phyloP scores from a whole-genome alignment of 2,797 vertebrate genomes.

The Paguma larvata region DNA sequence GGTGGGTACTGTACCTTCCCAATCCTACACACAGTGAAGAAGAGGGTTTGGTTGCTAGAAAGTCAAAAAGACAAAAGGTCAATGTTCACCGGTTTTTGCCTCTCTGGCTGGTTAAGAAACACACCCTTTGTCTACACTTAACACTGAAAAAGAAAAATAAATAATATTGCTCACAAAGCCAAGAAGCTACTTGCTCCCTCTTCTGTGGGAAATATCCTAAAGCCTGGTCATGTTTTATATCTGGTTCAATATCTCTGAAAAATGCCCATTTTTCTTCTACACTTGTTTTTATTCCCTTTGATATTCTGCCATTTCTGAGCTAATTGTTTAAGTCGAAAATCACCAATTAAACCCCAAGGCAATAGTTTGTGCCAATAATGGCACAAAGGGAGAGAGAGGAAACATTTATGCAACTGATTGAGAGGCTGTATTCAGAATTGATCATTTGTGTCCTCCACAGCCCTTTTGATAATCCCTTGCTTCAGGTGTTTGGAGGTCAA shows the following conservation, averaged over 20 bases:
- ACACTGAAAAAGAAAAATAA: not conserved
- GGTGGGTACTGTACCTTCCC: not conserved
- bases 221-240: not conserved
- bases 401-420: not conserved
- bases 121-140: not conserved
- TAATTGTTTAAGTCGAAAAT: not conserved
- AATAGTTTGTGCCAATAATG: no score
- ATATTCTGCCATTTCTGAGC: not conserved
- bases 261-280: not conserved
- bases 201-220: not conserved
- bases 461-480: not conserved
- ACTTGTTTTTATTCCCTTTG: not conserved
- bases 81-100: not conserved
- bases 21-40: not conserved
- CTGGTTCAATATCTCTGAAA: not conserved
- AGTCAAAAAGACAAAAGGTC: not conserved
- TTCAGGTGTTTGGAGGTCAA: not conserved
- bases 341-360: not conserved
- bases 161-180: not conserved
- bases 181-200: not conserved
- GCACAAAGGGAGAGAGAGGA: not conserved
- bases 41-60: not conserved
- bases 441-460: not conserved
- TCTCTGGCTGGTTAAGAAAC: not conserved
- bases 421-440: not conserved